Percentiles rank a stretch among this genome's conserved stretches.
Conservation (phyloP, 1,140 invertebrate species). For the Spodoptera frugiperda region DNA sequence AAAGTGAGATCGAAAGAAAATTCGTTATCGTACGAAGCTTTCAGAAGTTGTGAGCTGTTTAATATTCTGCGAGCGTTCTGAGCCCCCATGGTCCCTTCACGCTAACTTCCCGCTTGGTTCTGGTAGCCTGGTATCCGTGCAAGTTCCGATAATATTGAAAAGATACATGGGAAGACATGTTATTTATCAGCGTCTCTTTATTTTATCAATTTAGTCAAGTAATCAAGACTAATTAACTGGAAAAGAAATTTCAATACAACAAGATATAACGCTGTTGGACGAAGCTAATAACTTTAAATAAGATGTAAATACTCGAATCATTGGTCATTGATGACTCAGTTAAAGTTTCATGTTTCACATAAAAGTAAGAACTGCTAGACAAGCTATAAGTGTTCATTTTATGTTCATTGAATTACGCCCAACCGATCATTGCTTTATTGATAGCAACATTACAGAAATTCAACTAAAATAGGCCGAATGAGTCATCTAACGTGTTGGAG, state of each 20-base stretch:
- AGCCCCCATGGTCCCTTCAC: conserved; percentile 54
- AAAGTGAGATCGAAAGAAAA: conserved; percentile 41
- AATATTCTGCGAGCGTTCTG: conserved; percentile 61
- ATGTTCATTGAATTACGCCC: conserved; percentile 24
- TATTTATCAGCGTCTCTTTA: not conserved
- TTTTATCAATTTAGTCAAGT: not conserved
- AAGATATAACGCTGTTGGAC: not conserved
- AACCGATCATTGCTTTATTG: not conserved
- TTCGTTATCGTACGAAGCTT: conserved; percentile 47
- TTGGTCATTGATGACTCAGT: not conserved
- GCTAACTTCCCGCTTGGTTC: conserved; percentile 35
- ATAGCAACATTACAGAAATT: not conserved
- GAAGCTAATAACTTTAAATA: not conserved
- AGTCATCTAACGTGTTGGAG: not conserved
- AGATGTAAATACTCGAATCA: not conserved
- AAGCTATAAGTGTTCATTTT: conserved; percentile 18
- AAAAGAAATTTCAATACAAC: not conserved
- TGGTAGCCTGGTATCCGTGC: conserved; percentile 40
- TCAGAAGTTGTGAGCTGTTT: conserved; percentile 55
- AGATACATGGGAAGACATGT: conserved; percentile 15
- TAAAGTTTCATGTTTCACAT: not conserved
- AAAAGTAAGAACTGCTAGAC: conserved; percentile 17
- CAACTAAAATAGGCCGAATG: not conserved
- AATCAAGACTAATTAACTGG: not conserved
- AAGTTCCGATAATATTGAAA: conserved; percentile 33